Evolutionary conservation across 2,113 vertebrate species (phyloP), one percentile per base, ranked within the genome.

Genomic region (Gallinago undulata): DNA sequence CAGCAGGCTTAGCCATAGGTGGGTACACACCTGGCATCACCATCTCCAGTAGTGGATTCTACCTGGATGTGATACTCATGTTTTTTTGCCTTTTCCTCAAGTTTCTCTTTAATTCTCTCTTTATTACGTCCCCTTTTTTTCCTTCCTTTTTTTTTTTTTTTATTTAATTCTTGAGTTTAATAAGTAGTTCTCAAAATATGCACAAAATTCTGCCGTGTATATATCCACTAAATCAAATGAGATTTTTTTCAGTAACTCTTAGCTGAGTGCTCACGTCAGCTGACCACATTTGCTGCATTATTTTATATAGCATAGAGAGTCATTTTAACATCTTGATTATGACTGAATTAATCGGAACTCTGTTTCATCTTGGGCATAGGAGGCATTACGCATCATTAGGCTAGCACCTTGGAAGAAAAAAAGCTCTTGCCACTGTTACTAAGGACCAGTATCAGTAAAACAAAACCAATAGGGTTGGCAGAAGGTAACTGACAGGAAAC

Each of bases 161-260:
- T 25, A 9, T 14, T 43, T 19, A 12, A 28, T 30, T 60, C 12
- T 55, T 47, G 53, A 33, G 3, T 81, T 74, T 69, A 39, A 41
- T 41, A 77, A 53, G 2, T 19, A 68, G 10, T 77, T 77, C 13
- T 51, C 33, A 81, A 74, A 81, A 7, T 3, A 2, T 50, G 50
- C 9, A 35, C 12, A 67, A 57, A 89, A 64, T 56, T 55, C 21
- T 84, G 6, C 23, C 3, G 11, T 2, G 0, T 2, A 0, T 63
- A 23, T 51, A 31, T 22, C 14, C 37, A 39, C 23, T 39, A 70
- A 57, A 78, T 2, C 37, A 19, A 70, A 41, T 0, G 0, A 69
- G 2, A 17, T 15, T 28, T 81, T 39, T 87, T 74, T 92, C 69
- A 51, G 12, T 55, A 47, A n/a, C 4, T 33, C 2, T 73, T 76